Evolutionary conservation across 2,888 invertebrate species (phyloP).

Genomic region (Hydraecia micacea): DNA sequence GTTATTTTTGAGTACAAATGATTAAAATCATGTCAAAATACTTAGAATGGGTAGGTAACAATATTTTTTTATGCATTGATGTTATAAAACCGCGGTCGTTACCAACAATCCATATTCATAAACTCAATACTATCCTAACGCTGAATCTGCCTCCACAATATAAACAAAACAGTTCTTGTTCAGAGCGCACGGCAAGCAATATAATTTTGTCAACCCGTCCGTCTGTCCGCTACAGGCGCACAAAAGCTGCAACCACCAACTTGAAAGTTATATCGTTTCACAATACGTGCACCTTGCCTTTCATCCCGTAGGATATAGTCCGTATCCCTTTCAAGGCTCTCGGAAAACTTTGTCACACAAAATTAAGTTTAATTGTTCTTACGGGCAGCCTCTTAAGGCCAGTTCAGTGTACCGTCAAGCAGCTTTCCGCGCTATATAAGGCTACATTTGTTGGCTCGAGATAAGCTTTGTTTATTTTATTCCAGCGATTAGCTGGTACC

Average conservation of each 20-base stretch:
- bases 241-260: slow-evolving; percentile 64
- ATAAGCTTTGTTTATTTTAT: slow-evolving; percentile 86
- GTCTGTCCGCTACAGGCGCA: slow-evolving; percentile 45
- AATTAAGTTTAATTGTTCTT: slow-evolving; percentile 75
- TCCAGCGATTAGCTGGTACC: slow-evolving; percentile 77
- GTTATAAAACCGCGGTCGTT: no score
- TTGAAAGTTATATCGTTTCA: slow-evolving; percentile 54
- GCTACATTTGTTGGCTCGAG: slow-evolving; percentile 79
- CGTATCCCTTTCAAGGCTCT: slow-evolving; percentile 66
- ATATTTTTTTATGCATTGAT: neutral
- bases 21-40: neutral
- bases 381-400: slow-evolving; percentile 66
- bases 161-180: slow-evolving; percentile 34
- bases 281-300: slow-evolving; percentile 70
- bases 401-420: slow-evolving; percentile 73
- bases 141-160: slow-evolving; percentile 16
- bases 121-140: neutral
- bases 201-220: slow-evolving; percentile 56
- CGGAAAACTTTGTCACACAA: slow-evolving; percentile 70
- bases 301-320: slow-evolving; percentile 69
- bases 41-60: neutral
- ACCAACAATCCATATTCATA: neutral
- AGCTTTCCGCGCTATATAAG: slow-evolving; percentile 81
- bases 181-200: slow-evolving; percentile 23
- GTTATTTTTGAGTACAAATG: neutral